Evolutionary conservation across 2,888 invertebrate species (phyloP), one percentile per base, ranked within the genome.

Genomic region (Gonocerus acuteangulatus): DNA sequence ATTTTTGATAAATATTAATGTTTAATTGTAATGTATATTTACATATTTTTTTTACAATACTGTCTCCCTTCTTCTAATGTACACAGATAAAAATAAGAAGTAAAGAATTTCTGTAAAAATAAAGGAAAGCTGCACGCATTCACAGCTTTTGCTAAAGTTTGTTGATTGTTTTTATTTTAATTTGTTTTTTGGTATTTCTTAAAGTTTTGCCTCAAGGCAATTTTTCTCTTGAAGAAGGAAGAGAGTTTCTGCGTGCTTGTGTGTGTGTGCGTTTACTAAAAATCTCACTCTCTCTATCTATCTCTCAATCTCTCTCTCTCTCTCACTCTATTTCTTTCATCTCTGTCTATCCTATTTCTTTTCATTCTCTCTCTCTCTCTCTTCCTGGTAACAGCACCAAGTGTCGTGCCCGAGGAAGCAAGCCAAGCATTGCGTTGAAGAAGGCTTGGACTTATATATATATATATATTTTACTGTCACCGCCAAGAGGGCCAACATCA

Each of bases 371-470:
- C 57, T 63, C 60, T 58, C 65, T 67, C 68, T 67, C 63, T 70
- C 71, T 70, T 71, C 70, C 59, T 59, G 68, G 57, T 64, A 66
- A 71, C 70, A 76, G 75, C 76, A 77, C 76, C 74, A 71, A 75
- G 72, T 73, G 74, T 74, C 76, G 76, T 76, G 76, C 75, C 74
- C 75, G 74, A 74, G 76, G 75, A 75, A 73, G 73, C 71, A 56
- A 58, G 23, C 13, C 4, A 27, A 42, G 45, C 57, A 51, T 47
- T 52, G 57, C 45, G 56, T 34, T 21, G 23, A 48, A 51, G 54
- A 49, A 32, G 47, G 54, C 62, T 47, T 60, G 59, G 49, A 52
- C 52, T 52, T 21, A 39, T 19, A 7, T 39, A 34, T 52, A 15
- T 23, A 21, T 36, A 36, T 39, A 9, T 6, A 9, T 9, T 39